A percentile compares a stretch with the other conserved stretches of the same genome.
These are phyloP conservation scores for Drosophila sordidula DNA, from an alignment of 2,888 invertebrate genomes.

Conservation along the genomic window DNA sequence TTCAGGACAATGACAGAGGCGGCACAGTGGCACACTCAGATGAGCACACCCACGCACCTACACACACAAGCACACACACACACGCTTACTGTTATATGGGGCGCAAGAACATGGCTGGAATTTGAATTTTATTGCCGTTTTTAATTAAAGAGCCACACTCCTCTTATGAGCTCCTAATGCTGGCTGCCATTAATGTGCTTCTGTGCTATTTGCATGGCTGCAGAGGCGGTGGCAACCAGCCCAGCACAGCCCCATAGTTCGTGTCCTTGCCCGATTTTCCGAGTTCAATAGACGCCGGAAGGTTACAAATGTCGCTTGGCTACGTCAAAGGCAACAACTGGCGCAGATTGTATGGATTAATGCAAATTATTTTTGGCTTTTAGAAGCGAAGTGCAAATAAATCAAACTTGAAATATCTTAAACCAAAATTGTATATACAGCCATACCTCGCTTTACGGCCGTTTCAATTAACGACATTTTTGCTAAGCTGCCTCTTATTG, in stretches of 20 bases:
- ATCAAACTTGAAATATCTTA: not conserved
- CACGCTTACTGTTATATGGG: not conserved
- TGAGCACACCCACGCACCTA: not conserved
- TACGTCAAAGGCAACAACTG: slow-evolving; percentile 31
- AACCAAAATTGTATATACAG: too few relatives aligned
- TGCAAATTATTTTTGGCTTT: not conserved
- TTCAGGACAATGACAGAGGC: slow-evolving; percentile 64
- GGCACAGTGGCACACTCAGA: slow-evolving; percentile 25
- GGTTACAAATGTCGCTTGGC: slow-evolving; percentile 44
- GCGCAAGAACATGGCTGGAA: slow-evolving; percentile 8
- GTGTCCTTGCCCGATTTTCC: slow-evolving; percentile 70
- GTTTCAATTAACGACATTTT: too few relatives aligned
- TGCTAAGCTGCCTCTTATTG: too few relatives aligned
- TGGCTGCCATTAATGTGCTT: slow-evolving; percentile 40
- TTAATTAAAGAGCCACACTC: slow-evolving; percentile 52
- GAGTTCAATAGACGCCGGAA: slow-evolving; percentile 73
- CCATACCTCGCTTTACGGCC: too few relatives aligned
- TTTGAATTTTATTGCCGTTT: slow-evolving; percentile 42
- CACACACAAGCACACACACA: not conserved
- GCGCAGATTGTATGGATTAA: slow-evolving; percentile 1
- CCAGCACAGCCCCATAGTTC: slow-evolving; percentile 25
- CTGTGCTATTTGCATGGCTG: slow-evolving; percentile 51
- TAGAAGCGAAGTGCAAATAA: not conserved
- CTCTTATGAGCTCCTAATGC: slow-evolving; percentile 40
- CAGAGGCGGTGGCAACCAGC: not conserved